Conservation (phyloP, 2,113 vertebrate species). For the Sminthopsis crassicaudata region DNA sequence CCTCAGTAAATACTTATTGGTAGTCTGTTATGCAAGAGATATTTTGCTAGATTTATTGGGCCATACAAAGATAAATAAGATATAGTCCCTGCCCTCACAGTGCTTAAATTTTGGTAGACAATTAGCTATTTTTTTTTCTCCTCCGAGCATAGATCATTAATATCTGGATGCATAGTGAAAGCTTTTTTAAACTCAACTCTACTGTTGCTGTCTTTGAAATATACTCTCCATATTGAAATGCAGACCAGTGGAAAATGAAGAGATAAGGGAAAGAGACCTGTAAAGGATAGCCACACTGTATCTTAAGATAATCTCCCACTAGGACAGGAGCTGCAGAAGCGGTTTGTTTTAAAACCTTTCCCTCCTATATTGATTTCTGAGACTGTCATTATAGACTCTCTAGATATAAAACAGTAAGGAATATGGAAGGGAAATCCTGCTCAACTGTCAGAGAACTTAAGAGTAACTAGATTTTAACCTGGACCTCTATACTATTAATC, state of each 20-base stretch:
- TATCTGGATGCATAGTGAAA: background rate
- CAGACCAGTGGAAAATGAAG: background rate
- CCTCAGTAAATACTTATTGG: background rate
- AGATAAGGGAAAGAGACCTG: background rate
- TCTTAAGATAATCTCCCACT: background rate
- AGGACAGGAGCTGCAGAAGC: background rate
- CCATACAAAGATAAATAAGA: background rate
- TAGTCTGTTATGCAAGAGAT: background rate
- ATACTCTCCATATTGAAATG: background rate
- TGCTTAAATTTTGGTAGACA: background rate
- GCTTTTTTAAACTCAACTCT: background rate
- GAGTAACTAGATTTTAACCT: background rate
- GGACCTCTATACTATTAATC: background rate
- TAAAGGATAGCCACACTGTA: background rate
- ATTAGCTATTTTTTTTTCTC: background rate
- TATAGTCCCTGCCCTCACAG: background rate
- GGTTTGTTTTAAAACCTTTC: background rate
- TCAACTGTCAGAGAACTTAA: background rate
- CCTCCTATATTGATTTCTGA: background rate
- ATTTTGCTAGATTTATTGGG: background rate
- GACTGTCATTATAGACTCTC: background rate
- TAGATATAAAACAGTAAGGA: background rate
- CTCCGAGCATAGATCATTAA: background rate
- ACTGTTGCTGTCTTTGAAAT: background rate
- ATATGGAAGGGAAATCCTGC: background rate